phyloP scores from a whole-genome alignment of 2,888 invertebrate genomes.

The Cosmia trapezina region DNA sequence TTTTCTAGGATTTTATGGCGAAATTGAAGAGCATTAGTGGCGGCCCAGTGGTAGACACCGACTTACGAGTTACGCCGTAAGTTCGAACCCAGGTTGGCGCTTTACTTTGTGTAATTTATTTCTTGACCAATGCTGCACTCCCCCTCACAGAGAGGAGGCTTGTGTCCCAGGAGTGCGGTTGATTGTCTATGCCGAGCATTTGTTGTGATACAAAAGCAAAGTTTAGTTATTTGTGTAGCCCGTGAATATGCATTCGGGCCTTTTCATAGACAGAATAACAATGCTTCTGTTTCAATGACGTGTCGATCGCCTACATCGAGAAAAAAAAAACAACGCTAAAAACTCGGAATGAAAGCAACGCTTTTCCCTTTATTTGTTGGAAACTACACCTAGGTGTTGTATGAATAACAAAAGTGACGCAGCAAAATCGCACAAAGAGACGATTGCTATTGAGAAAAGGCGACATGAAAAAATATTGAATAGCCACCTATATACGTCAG shows the following conservation, averaged over 20 bases:
- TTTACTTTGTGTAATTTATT: too few relatives aligned
- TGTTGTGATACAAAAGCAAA: conserved; percentile 11
- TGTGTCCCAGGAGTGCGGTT: too few relatives aligned
- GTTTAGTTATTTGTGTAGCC: conserved; percentile 10
- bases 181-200: background rate
- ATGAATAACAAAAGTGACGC: conserved; percentile 18
- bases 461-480: conserved; percentile 18
- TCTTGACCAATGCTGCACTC: too few relatives aligned
- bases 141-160: too few relatives aligned
- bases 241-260: conserved; percentile 5
- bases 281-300: conserved; percentile 32
- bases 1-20: conserved; percentile 17
- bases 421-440: conserved; percentile 9
- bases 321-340: conserved; percentile 28
- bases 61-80: too few relatives aligned
- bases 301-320: conserved; percentile 4
- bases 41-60: too few relatives aligned
- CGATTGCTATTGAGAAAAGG: conserved; percentile 9
- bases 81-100: too few relatives aligned
- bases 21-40: background rate
- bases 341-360: conserved; percentile 23
- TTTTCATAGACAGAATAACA: conserved; percentile 37
- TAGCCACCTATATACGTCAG: background rate
- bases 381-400: conserved; percentile 33
- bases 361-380: conserved; percentile 28